These are phyloP conservation scores for Drosophila bocqueti DNA, from an alignment of 1,140 invertebrate genomes.

Conservation along the genomic window DNA sequence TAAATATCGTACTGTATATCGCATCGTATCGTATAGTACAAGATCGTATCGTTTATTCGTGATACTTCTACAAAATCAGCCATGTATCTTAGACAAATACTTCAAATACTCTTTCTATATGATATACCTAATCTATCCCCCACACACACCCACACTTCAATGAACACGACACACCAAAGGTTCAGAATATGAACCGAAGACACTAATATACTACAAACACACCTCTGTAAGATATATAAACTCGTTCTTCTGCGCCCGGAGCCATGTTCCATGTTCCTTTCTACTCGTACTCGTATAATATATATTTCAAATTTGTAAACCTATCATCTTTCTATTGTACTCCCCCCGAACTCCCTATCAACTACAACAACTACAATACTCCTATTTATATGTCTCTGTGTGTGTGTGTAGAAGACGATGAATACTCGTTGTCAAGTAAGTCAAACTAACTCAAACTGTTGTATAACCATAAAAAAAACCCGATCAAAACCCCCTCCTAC, in stretches of 20 bases:
- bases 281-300: conserved; percentile 29
- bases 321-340: conserved; percentile 75
- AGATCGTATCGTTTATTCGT: conserved; percentile 30
- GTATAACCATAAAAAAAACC: conserved; percentile 44
- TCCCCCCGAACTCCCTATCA: conserved; percentile 58
- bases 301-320: conserved; percentile 60
- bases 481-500: conserved; percentile 11
- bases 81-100: conserved; percentile 43
- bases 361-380: conserved; percentile 76
- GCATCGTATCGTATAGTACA: conserved; percentile 31
- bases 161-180: conserved; percentile 7
- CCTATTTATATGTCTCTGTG: conserved; percentile 77
- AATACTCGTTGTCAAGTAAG: conserved; percentile 85
- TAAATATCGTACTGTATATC: conserved; percentile 38
- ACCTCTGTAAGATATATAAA: conserved; percentile 40
- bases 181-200: not conserved
- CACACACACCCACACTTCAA: conserved; percentile 17
- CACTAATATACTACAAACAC: conserved; percentile 22
- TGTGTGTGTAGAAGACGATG: conserved; percentile 84
- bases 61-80: conserved; percentile 21
- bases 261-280: conserved; percentile 43
- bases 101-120: conserved; percentile 24
- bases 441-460: conserved; percentile 72
- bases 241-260: conserved; percentile 41
- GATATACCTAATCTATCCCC: conserved; percentile 1